These are phyloP conservation scores for Caenorhabditis sp. DNA, from an alignment of 2,888 invertebrate genomes.

Conservation along the genomic window DNA sequence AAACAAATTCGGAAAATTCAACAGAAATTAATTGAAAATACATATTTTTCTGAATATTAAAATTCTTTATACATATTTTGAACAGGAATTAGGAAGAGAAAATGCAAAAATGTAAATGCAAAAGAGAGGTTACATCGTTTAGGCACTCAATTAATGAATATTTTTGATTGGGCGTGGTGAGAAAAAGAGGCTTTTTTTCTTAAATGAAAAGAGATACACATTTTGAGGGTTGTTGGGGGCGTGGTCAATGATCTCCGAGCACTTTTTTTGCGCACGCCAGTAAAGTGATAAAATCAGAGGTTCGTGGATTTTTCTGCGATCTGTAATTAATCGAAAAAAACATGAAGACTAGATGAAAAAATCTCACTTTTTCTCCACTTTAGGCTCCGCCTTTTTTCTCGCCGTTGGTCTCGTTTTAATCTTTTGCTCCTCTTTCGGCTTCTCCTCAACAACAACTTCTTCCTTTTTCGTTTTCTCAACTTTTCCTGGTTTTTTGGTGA, in stretches of 20 bases:
- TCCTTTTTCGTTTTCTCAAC: neutral
- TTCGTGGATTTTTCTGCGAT: neutral
- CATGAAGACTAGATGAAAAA: neutral
- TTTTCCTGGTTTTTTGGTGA: neutral
- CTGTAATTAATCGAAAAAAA: neutral
- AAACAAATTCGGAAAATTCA: neutral
- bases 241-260: slow-evolving; percentile 22
- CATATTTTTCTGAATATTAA: neutral
- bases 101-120: neutral
- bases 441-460: neutral
- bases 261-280: slow-evolving; percentile 52
- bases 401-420: neutral
- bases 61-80: neutral
- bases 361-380: neutral
- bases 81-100: neutral
- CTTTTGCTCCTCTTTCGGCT: neutral
- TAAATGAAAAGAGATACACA: neutral
- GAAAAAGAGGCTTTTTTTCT: neutral
- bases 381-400: neutral
- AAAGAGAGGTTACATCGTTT: neutral
- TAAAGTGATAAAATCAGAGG: slow-evolving; percentile 42
- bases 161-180: neutral
- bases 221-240: neutral
- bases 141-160: neutral
- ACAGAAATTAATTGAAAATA: neutral